Conservation (phyloP, 2,797 vertebrate species). For the Lerista edwardsae region DNA sequence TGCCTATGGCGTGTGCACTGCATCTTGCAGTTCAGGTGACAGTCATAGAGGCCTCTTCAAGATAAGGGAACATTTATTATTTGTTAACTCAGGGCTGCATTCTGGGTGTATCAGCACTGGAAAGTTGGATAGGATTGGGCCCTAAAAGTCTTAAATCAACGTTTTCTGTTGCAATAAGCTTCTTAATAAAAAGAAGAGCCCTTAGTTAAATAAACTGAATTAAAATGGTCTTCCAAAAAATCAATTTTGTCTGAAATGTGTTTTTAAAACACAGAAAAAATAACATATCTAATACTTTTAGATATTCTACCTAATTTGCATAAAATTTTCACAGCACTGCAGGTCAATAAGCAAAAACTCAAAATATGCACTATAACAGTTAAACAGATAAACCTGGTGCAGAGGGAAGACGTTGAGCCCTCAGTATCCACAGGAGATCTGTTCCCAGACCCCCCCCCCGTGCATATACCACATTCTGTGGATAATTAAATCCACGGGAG, state of each 20-base stretch:
- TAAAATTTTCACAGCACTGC: not conserved
- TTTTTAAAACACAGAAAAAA: not conserved
- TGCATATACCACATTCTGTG: too few relatives aligned
- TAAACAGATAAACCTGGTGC: not conserved
- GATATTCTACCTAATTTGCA: too few relatives aligned
- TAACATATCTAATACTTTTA: not conserved
- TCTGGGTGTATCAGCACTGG: too few relatives aligned
- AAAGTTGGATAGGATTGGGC: too few relatives aligned
- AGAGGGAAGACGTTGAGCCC: not conserved
- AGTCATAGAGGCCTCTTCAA: too few relatives aligned
- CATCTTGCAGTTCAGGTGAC: too few relatives aligned
- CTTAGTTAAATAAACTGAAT: not conserved
- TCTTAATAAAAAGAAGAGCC: not conserved
- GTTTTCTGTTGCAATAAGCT: conserved; percentile 22
- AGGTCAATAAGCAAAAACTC: not conserved
- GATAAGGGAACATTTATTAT: too few relatives aligned
- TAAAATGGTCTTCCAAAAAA: not conserved
- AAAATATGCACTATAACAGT: not conserved
- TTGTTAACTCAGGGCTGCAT: too few relatives aligned
- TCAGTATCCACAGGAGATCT: too few relatives aligned
- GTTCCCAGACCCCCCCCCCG: too few relatives aligned
- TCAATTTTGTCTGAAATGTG: not conserved
- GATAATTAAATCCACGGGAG: too few relatives aligned
- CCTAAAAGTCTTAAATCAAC: not conserved
- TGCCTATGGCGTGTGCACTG: too few relatives aligned